Evolutionary conservation across 2,888 invertebrate species (phyloP).

Genomic region (Megastigmus dorsalis): DNA sequence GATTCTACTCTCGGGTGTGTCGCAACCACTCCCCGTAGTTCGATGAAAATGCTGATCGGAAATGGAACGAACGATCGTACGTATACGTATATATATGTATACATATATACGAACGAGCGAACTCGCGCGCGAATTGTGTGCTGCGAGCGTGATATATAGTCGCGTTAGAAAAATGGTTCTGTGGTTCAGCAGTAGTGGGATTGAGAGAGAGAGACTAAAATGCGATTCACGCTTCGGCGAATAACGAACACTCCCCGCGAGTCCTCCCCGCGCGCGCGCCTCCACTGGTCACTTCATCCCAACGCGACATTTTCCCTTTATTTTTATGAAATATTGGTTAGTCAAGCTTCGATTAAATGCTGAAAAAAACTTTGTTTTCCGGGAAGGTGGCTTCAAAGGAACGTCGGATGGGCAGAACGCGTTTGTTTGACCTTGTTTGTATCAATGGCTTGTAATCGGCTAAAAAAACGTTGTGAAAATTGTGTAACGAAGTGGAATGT

Average conservation of each 20-base stretch:
- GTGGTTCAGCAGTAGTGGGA: slow-evolving; percentile 40
- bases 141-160: slow-evolving; percentile 58
- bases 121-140: slow-evolving; percentile 29
- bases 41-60: slow-evolving; percentile 52
- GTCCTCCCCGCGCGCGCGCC: no score
- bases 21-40: slow-evolving; percentile 16
- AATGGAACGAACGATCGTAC: slow-evolving; percentile 44
- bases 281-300: not conserved
- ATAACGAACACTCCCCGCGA: slow-evolving; percentile 57
- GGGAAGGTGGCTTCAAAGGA: not conserved
- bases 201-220: slow-evolving; percentile 59
- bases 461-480: no score
- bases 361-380: slow-evolving; percentile 15
- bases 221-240: slow-evolving; percentile 62
- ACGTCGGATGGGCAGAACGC: no score
- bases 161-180: slow-evolving; percentile 60
- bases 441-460: no score
- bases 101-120: no score
- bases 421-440: no score
- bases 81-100: no score
- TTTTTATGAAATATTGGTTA: slow-evolving; percentile 41
- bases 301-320: slow-evolving; percentile 22
- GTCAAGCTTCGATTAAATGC: slow-evolving; percentile 25
- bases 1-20: slow-evolving; percentile 32
- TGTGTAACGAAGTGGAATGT: no score